Evolutionary conservation across 2,888 invertebrate genomes (phyloP), one percentile per base, ranked within the genome.

Genomic region (Eueremaeus valkanovi): DNA sequence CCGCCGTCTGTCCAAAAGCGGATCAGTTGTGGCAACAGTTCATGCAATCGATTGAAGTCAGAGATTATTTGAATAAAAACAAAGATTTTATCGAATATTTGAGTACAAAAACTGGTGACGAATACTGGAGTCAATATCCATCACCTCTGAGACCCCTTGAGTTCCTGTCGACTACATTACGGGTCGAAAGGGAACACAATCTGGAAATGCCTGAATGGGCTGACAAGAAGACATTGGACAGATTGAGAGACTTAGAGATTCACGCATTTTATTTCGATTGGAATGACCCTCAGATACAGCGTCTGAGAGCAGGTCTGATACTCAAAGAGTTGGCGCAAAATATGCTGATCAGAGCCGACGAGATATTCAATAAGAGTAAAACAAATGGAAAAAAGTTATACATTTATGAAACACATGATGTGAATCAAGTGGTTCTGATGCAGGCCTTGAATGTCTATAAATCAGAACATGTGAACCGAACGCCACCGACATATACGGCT

Each of bases 241-340:
- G 31, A 61, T 31, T 61, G 16, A 29, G 61, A 9, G 74, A 68
- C 24, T 21, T 74, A 24, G 68, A 74, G 27, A 8, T 31, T 11
- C 74, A 74, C 33, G 74, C 74, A 16, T 74, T 58, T 29, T 58
- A 40, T 27, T 74, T 70, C 21, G 74, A 74, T 72, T 74, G 74
- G 74, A 40, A 72, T 31, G 18, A n/a, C 2, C 68, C 31, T 1
- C 27, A 49, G 13, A 58, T 74, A 13, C 74, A 74, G 42, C 29
- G 51, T 18, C 42, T 55, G 24, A 66, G 74, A 24, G 68, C 68
- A 9, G 74, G 74, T 36, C 68, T 58, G n/a, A 11, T 74, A 2
- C 42, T 74, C 21, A 58, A 36, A 42, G 68, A 74, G 27, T 33
- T 74, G 8, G 18, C 36, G 1, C 21, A 68, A 11, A 72, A 68